These are phyloP conservation scores for Syngnathus scovelli DNA, from an alignment of 2,113 vertebrate genomes.

Conservation along the genomic window DNA sequence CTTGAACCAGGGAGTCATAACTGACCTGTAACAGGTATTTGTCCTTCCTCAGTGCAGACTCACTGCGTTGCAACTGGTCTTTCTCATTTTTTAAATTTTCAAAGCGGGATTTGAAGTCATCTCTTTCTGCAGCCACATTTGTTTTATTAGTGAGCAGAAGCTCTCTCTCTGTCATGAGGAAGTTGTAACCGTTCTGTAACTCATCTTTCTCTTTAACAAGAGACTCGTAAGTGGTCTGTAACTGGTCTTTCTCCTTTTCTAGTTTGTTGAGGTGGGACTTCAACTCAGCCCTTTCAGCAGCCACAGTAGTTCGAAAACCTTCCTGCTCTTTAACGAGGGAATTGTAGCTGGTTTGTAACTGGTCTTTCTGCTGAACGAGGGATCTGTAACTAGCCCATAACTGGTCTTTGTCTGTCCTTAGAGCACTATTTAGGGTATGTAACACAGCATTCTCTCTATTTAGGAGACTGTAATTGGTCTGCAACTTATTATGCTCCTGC, in stretches of 20 bases:
- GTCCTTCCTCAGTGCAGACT: slow-evolving; percentile 1
- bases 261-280: not conserved
- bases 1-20: not conserved
- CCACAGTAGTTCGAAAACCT: not conserved
- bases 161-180: not conserved
- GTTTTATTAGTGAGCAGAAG: not conserved
- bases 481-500: not conserved
- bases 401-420: not conserved
- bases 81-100: not conserved
- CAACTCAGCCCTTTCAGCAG: not conserved
- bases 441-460: not conserved
- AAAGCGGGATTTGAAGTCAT: not conserved
- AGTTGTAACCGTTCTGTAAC: not conserved
- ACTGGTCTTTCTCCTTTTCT: not conserved
- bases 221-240: slow-evolving; percentile 10
- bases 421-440: not conserved
- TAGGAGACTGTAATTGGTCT: not conserved
- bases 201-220: not conserved
- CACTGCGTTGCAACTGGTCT: not conserved
- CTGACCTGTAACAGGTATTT: not conserved
- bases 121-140: not conserved
- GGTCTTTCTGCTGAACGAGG: not conserved
- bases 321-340: not conserved
- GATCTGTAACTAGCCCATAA: not conserved
- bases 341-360: not conserved